Evolutionary conservation across 2,888 invertebrate species (phyloP).

Genomic region (Anoplius nigerrimus): DNA sequence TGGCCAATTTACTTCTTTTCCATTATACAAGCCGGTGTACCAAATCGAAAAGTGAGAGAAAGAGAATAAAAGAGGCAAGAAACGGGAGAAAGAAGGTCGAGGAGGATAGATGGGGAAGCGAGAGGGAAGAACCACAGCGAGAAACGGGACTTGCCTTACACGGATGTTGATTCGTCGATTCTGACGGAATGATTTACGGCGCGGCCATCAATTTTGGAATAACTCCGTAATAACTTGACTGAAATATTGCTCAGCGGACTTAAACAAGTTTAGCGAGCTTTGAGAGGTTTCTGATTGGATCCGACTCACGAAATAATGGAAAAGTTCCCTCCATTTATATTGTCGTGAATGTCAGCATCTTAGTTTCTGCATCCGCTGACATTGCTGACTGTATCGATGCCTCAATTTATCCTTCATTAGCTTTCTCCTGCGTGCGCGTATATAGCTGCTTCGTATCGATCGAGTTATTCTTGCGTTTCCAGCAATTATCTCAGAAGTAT

Average conservation of each 20-base stretch:
- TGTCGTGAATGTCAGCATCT: too few relatives aligned
- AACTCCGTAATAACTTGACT: constrained; percentile 69
- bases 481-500: too few relatives aligned
- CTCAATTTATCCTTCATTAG: too few relatives aligned
- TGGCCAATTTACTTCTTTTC: too few relatives aligned
- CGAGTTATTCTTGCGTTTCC: too few relatives aligned
- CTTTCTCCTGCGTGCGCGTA: too few relatives aligned
- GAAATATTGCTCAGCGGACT: constrained; percentile 58
- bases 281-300: too few relatives aligned
- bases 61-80: not conserved
- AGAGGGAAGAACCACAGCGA: constrained; percentile 38
- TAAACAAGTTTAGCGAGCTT: not conserved
- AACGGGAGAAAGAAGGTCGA: not conserved
- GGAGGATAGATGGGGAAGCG: not conserved
- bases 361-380: too few relatives aligned
- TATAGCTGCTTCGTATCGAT: too few relatives aligned
- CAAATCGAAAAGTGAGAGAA: not conserved
- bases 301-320: constrained; percentile 10
- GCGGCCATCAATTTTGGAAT: constrained; percentile 69
- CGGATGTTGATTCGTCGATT: constrained; percentile 64
- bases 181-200: constrained; percentile 69
- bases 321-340: not conserved
- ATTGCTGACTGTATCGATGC: too few relatives aligned
- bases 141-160: constrained; percentile 50
- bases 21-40: not conserved